phyloP scores from a whole-genome alignment of 2,797 vertebrate species.

The Trematocara caparti region DNA sequence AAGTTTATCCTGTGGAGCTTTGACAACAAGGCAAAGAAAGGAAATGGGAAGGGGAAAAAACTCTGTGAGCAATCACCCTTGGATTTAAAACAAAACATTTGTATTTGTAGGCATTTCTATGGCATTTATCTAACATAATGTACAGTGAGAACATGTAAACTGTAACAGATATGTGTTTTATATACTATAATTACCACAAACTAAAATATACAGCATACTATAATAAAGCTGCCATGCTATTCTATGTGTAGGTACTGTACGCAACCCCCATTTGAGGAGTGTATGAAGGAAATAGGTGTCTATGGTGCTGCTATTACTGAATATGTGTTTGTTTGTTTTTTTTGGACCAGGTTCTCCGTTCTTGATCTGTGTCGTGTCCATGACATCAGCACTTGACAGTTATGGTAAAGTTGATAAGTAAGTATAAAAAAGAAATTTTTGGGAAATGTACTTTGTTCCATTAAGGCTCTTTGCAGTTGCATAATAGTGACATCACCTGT shows the following conservation, averaged over 20 bases:
- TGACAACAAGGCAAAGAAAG: background rate
- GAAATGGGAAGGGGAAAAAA: background rate
- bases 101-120: background rate
- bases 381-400: slow-evolving; percentile 81
- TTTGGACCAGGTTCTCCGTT: slow-evolving; percentile 83
- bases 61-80: background rate
- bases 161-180: background rate
- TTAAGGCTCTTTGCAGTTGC: background rate
- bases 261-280: background rate
- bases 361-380: slow-evolving; percentile 85
- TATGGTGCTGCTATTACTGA: background rate
- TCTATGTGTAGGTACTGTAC: background rate
- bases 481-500: slow-evolving; percentile 30
- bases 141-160: background rate
- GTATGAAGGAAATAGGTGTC: background rate
- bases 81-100: background rate
- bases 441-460: background rate
- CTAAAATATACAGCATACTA: background rate
- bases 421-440: slow-evolving; percentile 55
- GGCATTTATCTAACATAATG: background rate
- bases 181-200: background rate
- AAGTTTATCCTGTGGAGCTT: background rate
- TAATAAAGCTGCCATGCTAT: background rate
- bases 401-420: slow-evolving; percentile 88
- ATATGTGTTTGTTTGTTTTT: background rate